phyloP scores from a whole-genome alignment of 2,113 vertebrate species.

The Cololabis saira region DNA sequence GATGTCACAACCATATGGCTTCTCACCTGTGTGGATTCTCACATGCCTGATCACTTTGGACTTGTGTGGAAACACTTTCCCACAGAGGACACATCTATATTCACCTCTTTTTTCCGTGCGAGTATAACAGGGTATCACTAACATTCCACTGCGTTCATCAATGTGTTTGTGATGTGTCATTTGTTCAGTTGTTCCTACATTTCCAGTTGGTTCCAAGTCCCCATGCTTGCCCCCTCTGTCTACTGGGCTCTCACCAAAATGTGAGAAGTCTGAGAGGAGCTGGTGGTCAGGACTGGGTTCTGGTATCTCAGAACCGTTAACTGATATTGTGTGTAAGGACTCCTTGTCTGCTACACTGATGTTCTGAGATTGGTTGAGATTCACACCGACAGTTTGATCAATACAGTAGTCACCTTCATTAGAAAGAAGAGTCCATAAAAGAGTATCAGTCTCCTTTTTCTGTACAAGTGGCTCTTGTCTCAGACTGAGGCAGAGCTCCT shows the following conservation, averaged over 20 bases:
- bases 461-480: conserved; percentile 7
- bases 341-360: neutral
- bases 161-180: neutral
- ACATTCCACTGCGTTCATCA: neutral
- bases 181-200: neutral
- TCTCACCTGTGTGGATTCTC: conserved; percentile 34
- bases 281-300: conserved; percentile 7
- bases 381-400: neutral
- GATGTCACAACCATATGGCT: conserved; percentile 13
- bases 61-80: conserved; percentile 12
- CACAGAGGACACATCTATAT: conserved; percentile 24
- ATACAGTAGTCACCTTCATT: conserved; percentile 1
- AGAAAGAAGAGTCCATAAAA: neutral
- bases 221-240: neutral
- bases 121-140: neutral
- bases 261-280: neutral
- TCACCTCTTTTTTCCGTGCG: neutral
- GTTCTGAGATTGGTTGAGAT: neutral
- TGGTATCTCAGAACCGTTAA: neutral
- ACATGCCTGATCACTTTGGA: conserved; percentile 29
- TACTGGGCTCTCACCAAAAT: conserved; percentile 9
- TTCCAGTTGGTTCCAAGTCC: neutral
- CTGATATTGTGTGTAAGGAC: neutral
- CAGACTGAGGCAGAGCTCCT: conserved; percentile 12
- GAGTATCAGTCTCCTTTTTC: conserved; percentile 8